Evolutionary conservation across 2,113 vertebrate species (phyloP).

Genomic region (cat (Felis catus)): F.catus_Fca126_mat1.0 CM031420.1:46278001-46278500

Average conservation of each 20-base stretch:
- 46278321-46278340: background rate
- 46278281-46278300: background rate
- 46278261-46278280: background rate
- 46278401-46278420: fast-evolving
- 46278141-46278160: background rate
- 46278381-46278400: background rate
- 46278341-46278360: background rate
- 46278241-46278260: fast-evolving
- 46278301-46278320: background rate
- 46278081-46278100: background rate
- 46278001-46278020: background rate
- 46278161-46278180: background rate
- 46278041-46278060: background rate
- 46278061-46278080: background rate
- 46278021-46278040: background rate
- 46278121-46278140: background rate
- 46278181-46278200: background rate
- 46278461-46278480: background rate
- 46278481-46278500: background rate
- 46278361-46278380: background rate
- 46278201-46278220: background rate
- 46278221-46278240: background rate
- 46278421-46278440: background rate
- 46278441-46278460: background rate
- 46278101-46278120: background rate